Evolutionary conservation across 37 sponge, comb jelly and placozoan genomes (phyloP), one percentile per base, ranked within the genome.

Genomic region (Cladorhizidae sp.): DNA sequence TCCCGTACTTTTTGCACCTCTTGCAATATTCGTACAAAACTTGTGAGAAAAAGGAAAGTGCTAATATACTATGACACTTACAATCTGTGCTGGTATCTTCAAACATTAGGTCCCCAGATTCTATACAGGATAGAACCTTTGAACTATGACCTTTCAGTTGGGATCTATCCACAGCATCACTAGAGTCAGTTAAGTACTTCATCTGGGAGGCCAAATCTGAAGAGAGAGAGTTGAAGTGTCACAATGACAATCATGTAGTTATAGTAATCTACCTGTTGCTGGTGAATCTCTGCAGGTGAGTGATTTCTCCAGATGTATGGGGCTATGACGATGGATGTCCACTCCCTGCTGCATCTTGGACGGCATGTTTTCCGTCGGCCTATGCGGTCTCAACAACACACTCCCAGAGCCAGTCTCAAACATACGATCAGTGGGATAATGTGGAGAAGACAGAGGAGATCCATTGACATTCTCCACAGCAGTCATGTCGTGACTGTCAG

Each of bases 61-160:
- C n/a, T n/a, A n/a, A n/a, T n/a, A n/a, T n/a, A n/a, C n/a, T 39
- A 43, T n/a, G n/a, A n/a, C n/a, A n/a, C n/a, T n/a, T n/a, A n/a
- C n/a, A 38, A 1, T 37, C 50, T 58, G 35, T 57, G 32, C 75
- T 74, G 15, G 74, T 74, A 25, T 50, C 86, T 50, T 79, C 80
- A 73, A 78, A 61, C 21, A 74, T 31, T 72, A 85, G 31, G 40
- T 86, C 86, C 36, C 51, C 80, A 49, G 70, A 72, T 17, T 86
- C 86, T 52, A 86, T 80, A 74, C 74, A 79, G 21, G 80, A 79
- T 23, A 79, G 69, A 25, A 86, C 80, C 29, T 74, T 79, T 52
- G 86, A 86, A 9, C 31, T 43, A 0, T 80, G 73, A n/a, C n/a
- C n/a, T 17, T 77, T 85, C 36, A 72, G 20, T 45, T 72, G 55